Conservation (phyloP, 2,797 vertebrate species). For the Phrynocephalus guinanensis region DNA sequence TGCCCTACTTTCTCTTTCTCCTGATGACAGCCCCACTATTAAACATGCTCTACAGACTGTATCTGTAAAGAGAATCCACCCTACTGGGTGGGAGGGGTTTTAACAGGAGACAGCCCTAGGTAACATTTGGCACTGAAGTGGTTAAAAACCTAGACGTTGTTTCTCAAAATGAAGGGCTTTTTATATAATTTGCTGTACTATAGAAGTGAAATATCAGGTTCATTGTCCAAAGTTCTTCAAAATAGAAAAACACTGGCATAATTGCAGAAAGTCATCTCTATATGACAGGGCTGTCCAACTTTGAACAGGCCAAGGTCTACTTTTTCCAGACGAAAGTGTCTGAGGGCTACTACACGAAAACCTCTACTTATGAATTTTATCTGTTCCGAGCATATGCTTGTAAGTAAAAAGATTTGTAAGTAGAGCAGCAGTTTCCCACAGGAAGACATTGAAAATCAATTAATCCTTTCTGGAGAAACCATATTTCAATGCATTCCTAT, state of each 20-base stretch:
- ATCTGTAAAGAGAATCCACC: not conserved
- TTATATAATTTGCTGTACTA: not conserved
- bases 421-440: too few relatives aligned
- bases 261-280: not conserved
- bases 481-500: too few relatives aligned
- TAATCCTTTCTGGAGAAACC: too few relatives aligned
- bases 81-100: not conserved
- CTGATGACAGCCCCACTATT: too few relatives aligned
- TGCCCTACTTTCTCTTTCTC: not conserved
- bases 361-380: too few relatives aligned
- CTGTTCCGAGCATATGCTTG: too few relatives aligned
- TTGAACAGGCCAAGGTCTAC: too few relatives aligned
- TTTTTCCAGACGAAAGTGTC: too few relatives aligned
- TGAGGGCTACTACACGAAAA: too few relatives aligned
- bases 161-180: constrained; percentile 21
- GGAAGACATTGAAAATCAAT: too few relatives aligned
- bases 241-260: not conserved
- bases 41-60: not conserved
- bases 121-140: not conserved
- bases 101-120: not conserved
- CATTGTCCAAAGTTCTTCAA: not conserved
- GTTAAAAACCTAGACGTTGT: not conserved
- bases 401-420: too few relatives aligned
- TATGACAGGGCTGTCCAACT: not conserved
- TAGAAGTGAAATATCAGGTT: not conserved